Evolutionary conservation across 2,888 invertebrate genomes (phyloP).

Genomic region (Acleris cristana): DNA sequence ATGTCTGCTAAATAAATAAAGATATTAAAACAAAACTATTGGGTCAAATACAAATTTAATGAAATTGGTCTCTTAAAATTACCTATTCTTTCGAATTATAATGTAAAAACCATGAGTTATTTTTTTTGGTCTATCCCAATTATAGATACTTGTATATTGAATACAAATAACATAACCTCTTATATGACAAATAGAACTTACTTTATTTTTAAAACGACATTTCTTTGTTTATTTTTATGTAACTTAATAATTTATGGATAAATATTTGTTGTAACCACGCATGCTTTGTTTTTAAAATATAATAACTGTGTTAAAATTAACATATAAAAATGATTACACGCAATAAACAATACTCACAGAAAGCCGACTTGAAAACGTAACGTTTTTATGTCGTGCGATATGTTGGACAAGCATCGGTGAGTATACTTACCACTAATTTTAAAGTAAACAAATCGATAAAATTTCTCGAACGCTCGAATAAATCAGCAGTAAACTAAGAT

Average conservation of each 20-base stretch:
- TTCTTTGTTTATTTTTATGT: no score
- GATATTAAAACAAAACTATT: no score
- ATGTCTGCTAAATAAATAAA: no score
- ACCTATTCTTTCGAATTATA: no score
- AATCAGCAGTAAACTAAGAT: conserved; percentile 74
- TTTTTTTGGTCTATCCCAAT: no score
- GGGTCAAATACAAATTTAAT: no score
- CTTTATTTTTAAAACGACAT: not conserved
- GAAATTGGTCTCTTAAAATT: no score
- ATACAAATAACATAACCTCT: no score
- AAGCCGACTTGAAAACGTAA: conserved; percentile 17
- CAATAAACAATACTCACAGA: conserved; percentile 8
- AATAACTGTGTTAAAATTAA: conserved; percentile 12
- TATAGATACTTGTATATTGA: no score
- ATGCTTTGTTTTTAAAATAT: not conserved
- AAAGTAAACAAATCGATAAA: conserved; percentile 82
- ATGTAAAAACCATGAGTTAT: no score
- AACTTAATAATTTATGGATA: no score
- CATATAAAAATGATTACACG: conserved; percentile 1
- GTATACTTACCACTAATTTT: conserved; percentile 71
- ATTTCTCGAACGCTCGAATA: conserved; percentile 68
- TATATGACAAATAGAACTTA: not conserved
- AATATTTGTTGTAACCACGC: not conserved
- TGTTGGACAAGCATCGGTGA: conserved; percentile 31
- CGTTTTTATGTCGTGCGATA: conserved; percentile 28